Conservation (phyloP, 2,113 vertebrate species). For the Nymphicus hollandicus region DNA sequence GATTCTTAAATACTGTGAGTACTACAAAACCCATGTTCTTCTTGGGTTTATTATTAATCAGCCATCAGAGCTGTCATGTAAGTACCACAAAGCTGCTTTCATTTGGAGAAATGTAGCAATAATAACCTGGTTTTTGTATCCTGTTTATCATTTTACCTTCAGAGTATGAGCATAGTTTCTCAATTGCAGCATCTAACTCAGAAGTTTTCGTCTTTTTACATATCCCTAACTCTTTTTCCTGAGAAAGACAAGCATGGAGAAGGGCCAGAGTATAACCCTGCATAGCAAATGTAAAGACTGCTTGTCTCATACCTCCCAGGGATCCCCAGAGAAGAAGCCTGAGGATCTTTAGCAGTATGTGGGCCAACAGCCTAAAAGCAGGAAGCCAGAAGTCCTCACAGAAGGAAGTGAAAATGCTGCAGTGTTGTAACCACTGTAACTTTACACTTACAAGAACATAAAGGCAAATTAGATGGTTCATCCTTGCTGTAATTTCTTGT, state of each 20-base stretch:
- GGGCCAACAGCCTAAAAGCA: not conserved
- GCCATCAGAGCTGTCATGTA: not conserved
- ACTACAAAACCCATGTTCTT: not conserved
- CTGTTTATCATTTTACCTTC: not conserved
- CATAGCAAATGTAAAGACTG: not conserved
- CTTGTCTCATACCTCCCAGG: not conserved
- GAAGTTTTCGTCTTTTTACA: not conserved
- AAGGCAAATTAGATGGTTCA: not conserved
- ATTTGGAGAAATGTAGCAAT: not conserved
- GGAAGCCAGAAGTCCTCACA: conserved; percentile 18
- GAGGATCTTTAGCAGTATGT: not conserved
- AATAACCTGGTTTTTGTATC: not conserved
- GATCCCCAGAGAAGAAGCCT: not conserved
- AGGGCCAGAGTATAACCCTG: not conserved
- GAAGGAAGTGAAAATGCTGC: conserved; percentile 48
- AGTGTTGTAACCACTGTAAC: conserved; percentile 27
- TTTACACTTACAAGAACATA: not conserved
- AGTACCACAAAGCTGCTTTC: not conserved
- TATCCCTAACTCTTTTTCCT: not conserved
- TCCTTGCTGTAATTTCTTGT: not conserved
- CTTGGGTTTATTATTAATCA: not conserved
- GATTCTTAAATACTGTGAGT: not conserved
- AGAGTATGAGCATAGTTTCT: not conserved
- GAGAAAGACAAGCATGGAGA: not conserved
- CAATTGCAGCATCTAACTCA: not conserved